phyloP scores from a whole-genome alignment of 2,888 invertebrate species.

The Rhorus exstirpatorius region DNA sequence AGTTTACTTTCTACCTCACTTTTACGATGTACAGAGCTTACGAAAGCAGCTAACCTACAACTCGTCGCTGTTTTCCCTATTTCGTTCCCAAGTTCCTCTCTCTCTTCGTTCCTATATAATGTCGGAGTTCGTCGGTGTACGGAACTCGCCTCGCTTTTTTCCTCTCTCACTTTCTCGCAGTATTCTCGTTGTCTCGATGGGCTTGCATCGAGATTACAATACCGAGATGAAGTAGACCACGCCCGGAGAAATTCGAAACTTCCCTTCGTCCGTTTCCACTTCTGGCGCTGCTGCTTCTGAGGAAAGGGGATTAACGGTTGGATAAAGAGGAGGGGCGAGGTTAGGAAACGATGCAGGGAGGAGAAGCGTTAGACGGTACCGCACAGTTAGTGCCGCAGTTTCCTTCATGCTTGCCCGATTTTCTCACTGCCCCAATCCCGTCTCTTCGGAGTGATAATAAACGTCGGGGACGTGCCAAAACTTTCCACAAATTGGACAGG shows the following conservation, averaged over 20 bases:
- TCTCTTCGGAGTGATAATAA: slow-evolving; percentile 34
- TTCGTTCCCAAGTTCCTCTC: slow-evolving; percentile 43
- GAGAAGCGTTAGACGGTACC: slow-evolving; percentile 41
- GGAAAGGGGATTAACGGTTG: slow-evolving; percentile 43
- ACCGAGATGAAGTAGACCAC: slow-evolving; percentile 70
- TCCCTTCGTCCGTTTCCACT: slow-evolving; percentile 50
- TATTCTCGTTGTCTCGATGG: slow-evolving; percentile 69
- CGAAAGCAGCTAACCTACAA: slow-evolving; percentile 35
- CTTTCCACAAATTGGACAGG: slow-evolving; percentile 66
- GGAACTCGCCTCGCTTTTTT: slow-evolving; percentile 16
- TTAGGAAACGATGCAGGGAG: background rate
- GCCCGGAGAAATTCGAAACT: slow-evolving; percentile 72
- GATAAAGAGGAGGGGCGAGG: slow-evolving; percentile 12
- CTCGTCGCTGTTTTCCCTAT: slow-evolving; percentile 38
- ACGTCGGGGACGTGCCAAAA: slow-evolving; percentile 53
- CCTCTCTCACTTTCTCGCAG: slow-evolving; percentile 6
- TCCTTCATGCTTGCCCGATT: slow-evolving; percentile 66
- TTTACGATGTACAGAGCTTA: slow-evolving; percentile 20
- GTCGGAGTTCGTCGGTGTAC: background rate
- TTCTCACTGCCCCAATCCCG: slow-evolving; percentile 56
- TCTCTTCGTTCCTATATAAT: background rate
- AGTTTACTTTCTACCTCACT: slow-evolving; percentile 51
- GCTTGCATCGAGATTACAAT: slow-evolving; percentile 71
- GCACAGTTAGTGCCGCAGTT: slow-evolving; percentile 67
- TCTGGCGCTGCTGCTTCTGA: slow-evolving; percentile 18